Base-by-base conservation (phyloP, 2,797 vertebrate species). In the Hydrolagus colliei region DNA sequence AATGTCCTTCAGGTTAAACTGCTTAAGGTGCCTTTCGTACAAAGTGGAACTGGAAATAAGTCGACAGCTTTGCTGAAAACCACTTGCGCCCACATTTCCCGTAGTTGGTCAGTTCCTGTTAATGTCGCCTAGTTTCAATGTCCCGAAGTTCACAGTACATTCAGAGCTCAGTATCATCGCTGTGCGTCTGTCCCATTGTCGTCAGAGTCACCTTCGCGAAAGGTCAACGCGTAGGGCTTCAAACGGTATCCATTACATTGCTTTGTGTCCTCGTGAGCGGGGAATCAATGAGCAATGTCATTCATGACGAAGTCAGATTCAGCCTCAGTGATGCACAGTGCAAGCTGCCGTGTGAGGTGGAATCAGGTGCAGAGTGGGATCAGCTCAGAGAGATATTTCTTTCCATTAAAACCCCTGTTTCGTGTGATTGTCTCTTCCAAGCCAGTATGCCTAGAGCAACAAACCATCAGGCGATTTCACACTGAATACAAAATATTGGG, bases 231-330 rank as follows among this genome's bases (percentile, higher is more conserved):
- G 9, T 27, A 82, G 32, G 78, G 14, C 14, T 80, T 67, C 35
- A 67, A 82, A 32, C 9, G 32, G 12, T 79, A 65, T 65, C 27
- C n/a, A 52, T 52, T 52, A 52, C 41, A 52, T 52, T 6, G 41
- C 22, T 6, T 63, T 79, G 22, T 35, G 32, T 20, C 1, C 65
- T 10, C 63, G 12, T 16, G 65, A 71, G 12, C 32, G 68, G 63
- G 2, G 32, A 84, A 71, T 82, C 78, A 67, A 82, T 82, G 27
- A 10, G 32, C 20, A 84, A 71, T 84, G 79, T 35, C 16, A 71
- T 84, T 84, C 20, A 84, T 67, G 9, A 84, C 9, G 20, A 84
- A 35, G 14, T 1, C 16, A 41, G 20, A 84, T 68, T 84, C 32
- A 67, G 68, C 68, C 27, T 0, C 16, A 71, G 35, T 65, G 41